A percentile compares a stretch with the other conserved stretches of the same genome.
These are phyloP conservation scores for Troides oblongomaculatus DNA, from an alignment of 2,888 invertebrate genomes.

Conservation along the genomic window DNA sequence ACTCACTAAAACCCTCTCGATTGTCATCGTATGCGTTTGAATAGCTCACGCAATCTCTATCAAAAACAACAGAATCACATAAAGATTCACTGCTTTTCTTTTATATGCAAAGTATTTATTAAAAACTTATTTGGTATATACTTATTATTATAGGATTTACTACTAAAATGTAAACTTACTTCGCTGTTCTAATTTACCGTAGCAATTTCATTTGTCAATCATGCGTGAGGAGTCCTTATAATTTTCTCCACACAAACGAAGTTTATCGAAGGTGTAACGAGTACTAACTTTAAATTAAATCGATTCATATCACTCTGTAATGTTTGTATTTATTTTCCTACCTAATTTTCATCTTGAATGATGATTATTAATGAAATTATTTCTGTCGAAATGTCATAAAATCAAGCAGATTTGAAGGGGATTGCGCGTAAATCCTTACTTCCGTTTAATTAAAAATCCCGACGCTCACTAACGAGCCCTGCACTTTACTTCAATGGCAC, in stretches of 20 bases:
- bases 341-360: not conserved
- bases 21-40: no score
- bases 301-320: not conserved
- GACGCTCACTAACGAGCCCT: constrained; percentile 58
- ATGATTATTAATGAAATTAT: not conserved
- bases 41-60: no score
- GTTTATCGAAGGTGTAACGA: not conserved
- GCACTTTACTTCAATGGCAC: constrained; percentile 42
- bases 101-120: no score
- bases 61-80: no score
- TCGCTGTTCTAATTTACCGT: no score
- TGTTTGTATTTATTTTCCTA: not conserved
- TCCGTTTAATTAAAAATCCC: constrained; percentile 63
- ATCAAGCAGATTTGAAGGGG: constrained; percentile 35
- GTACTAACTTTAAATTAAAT: not conserved
- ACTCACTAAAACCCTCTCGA: no score
- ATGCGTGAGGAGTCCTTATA: not conserved
- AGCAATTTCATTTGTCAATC: not conserved
- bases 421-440: constrained; percentile 42
- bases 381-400: constrained; percentile 24
- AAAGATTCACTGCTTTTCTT: no score
- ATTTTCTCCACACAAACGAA: not conserved
- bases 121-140: no score
- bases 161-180: no score
- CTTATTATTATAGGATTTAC: no score